Conservation (phyloP, 2,888 invertebrate genomes). For the Andrena trimmerana region DNA sequence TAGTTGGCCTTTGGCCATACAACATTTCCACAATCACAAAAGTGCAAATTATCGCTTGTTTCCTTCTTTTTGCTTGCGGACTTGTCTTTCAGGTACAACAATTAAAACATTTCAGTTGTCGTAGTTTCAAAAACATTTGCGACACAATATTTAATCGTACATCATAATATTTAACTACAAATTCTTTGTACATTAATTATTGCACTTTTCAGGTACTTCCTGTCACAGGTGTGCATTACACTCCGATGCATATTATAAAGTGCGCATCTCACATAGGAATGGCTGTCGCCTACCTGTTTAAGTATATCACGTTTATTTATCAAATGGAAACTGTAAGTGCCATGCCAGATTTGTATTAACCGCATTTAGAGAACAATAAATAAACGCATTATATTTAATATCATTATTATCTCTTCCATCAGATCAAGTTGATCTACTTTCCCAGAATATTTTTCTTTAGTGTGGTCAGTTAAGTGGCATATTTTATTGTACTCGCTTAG, state of each 20-base stretch:
- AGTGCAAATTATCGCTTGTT: background rate
- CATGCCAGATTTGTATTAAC: background rate
- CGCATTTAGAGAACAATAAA: background rate
- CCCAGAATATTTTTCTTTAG: background rate
- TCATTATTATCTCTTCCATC: background rate
- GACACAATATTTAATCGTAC: background rate
- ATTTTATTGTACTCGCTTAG: background rate
- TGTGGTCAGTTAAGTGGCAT: background rate
- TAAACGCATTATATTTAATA: too few species aligned
- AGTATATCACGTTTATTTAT: background rate
- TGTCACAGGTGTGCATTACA: background rate
- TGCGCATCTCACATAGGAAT: background rate
- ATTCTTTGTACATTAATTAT: background rate
- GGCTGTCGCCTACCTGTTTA: background rate
- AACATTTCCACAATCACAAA: background rate
- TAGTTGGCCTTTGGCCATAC: constrained; percentile 34
- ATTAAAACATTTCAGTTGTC: background rate
- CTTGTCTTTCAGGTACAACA: background rate
- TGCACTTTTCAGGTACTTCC: background rate
- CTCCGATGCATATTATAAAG: background rate
- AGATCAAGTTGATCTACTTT: too few species aligned
- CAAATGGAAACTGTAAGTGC: background rate
- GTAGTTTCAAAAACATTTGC: too few species aligned
- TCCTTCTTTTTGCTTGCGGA: background rate
- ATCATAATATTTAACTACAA: background rate